Conservation (phyloP, 1,140 invertebrate species). For the Lamellibrachia luymesi region DNA sequence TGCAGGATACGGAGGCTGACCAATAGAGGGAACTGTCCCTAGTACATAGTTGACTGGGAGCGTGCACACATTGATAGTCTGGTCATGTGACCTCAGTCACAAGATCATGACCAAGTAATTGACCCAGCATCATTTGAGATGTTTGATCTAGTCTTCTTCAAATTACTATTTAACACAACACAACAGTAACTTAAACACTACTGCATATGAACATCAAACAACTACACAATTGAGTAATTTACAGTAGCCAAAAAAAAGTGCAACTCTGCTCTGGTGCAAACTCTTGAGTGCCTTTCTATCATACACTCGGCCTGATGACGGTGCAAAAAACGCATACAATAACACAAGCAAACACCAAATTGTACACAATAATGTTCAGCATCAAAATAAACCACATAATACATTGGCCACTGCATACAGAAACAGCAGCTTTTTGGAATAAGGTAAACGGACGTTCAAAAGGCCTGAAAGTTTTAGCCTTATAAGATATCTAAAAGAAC, state of each 20-base stretch:
- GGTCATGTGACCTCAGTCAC: too few relatives aligned
- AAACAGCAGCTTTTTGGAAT: neutral
- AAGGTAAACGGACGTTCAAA: neutral
- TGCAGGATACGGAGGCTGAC: too few relatives aligned
- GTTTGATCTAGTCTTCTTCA: neutral
- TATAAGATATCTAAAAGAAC: neutral
- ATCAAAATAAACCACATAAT: neutral
- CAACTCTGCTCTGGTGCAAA: neutral
- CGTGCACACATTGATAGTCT: too few relatives aligned
- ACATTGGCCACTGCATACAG: neutral
- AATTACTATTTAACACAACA: neutral
- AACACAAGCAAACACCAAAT: neutral
- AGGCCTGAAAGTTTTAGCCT: neutral
- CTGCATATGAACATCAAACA: neutral
- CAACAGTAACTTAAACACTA: neutral
- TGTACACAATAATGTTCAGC: neutral
- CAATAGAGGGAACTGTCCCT: too few relatives aligned
- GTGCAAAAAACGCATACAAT: neutral
- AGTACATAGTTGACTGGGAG: too few relatives aligned
- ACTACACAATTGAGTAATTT: neutral
- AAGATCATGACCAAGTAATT: too few relatives aligned
- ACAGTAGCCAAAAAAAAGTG: neutral
- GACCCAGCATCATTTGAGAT: neutral
- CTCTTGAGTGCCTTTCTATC: neutral
- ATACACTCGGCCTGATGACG: neutral